A percentile compares a stretch with the other conserved stretches of the same genome.
Evolutionary conservation across 2,797 vertebrate species (phyloP).

Genomic region (Semaprochilodus insignis): DNA sequence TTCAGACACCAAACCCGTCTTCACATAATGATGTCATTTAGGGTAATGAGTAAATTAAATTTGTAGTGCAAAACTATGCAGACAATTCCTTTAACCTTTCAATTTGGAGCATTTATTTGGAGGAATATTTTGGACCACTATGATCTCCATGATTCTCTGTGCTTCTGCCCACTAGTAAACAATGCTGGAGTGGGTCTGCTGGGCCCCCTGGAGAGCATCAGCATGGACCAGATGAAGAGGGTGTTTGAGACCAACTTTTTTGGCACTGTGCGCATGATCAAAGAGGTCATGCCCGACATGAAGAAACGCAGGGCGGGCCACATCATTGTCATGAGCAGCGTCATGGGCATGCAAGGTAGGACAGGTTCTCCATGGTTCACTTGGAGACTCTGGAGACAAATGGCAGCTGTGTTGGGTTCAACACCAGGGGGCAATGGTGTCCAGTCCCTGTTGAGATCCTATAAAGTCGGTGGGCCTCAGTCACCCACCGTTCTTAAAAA

Average conservation of each 20-base stretch:
- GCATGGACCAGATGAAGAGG: conserved; percentile 86
- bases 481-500: no score
- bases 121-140: background rate
- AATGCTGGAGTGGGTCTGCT: conserved; percentile 90
- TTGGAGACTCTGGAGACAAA: background rate
- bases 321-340: conserved; percentile 94
- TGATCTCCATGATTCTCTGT: background rate
- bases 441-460: background rate
- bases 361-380: background rate
- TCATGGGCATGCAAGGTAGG: conserved; percentile 93
- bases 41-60: background rate
- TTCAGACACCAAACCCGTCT: background rate
- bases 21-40: background rate
- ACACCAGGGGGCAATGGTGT: conserved; percentile 16
- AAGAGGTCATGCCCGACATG: conserved; percentile 92
- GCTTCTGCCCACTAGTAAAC: conserved; percentile 79
- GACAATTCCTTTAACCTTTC: background rate
- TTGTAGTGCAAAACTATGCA: background rate
- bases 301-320: conserved; percentile 87
- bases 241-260: conserved; percentile 96
- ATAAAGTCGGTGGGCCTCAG: background rate
- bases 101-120: background rate
- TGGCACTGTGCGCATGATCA: conserved; percentile 89
- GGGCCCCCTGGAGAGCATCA: conserved; percentile 89
- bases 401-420: background rate